phyloP scores from a whole-genome alignment of 2,797 vertebrate species.

The Carapus acus region DNA sequence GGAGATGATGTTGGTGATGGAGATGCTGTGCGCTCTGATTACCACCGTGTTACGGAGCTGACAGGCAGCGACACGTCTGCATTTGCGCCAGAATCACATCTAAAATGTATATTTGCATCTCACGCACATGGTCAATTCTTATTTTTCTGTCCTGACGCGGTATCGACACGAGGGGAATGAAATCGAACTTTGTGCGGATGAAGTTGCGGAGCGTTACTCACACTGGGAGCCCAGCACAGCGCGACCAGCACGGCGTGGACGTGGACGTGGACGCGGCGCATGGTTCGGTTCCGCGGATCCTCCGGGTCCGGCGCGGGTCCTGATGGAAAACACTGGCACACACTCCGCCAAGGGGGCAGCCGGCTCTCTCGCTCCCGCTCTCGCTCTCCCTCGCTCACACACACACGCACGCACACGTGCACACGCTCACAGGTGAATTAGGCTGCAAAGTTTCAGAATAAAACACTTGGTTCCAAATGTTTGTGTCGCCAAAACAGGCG shows the following conservation, averaged over 20 bases:
- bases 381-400: background rate
- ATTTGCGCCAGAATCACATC: background rate
- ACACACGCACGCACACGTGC: constrained; percentile 3
- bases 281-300: constrained; percentile 25
- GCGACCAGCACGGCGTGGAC: constrained; percentile 45
- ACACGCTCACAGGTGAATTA: background rate
- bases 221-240: constrained; percentile 47
- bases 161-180: no score
- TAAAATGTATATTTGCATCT: background rate
- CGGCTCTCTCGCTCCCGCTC: no score
- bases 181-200: no score
- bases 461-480: constrained; percentile 13
- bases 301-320: constrained; percentile 1
- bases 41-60: no score
- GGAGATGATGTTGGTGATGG: no score
- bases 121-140: no score
- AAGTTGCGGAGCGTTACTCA: constrained; percentile 49
- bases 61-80: background rate
- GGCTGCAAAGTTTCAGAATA: constrained; percentile 30
- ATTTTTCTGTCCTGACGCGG: no score
- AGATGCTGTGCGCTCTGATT: no score
- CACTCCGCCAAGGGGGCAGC: no score
- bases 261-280: constrained; percentile 40
- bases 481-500: no score
- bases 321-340: constrained; percentile 5